Percentiles rank a stretch among this genome's conserved stretches.
Evolutionary conservation across 2,888 invertebrate genomes (phyloP).

Genomic region (Eupelmus urozonus): DNA sequence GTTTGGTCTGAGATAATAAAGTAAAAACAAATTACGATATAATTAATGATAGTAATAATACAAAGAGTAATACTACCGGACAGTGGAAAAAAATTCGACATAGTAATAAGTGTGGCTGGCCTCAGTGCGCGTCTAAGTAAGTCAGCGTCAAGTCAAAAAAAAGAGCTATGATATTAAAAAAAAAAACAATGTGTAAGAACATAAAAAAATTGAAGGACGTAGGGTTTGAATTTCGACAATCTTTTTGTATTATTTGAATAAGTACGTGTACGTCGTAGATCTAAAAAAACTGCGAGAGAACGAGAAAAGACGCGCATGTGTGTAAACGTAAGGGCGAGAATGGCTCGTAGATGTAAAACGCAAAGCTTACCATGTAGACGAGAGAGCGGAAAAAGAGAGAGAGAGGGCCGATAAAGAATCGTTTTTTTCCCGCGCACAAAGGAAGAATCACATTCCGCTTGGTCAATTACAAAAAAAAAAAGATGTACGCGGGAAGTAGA

Average conservation of each 20-base stretch:
- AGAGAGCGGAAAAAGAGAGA: neutral
- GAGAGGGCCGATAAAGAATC: neutral
- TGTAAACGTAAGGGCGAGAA: neutral
- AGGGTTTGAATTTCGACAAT: slow-evolving; percentile 70
- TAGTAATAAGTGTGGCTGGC: slow-evolving; percentile 15
- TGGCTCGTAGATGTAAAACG: neutral
- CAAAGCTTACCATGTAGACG: neutral
- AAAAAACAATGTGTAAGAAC: neutral
- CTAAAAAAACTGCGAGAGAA: slow-evolving; percentile 4
- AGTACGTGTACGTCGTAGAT: slow-evolving; percentile 40
- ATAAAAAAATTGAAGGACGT: slow-evolving; percentile 29
- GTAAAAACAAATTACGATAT: neutral
- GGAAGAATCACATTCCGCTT: slow-evolving; percentile 55
- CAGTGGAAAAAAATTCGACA: neutral
- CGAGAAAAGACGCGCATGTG: neutral
- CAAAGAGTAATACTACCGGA: slow-evolving; percentile 25
- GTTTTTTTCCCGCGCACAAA: slow-evolving; percentile 23
- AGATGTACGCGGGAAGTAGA: too few species aligned
- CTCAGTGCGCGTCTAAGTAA: neutral
- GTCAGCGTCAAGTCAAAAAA: neutral
- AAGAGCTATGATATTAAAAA: neutral
- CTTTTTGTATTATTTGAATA: slow-evolving; percentile 70
- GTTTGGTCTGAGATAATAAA: neutral
- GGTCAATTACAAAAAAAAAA: slow-evolving; percentile 55
- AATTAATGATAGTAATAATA: slow-evolving; percentile 1